Percentiles rank a stretch among this genome's conserved stretches.
Conservation (phyloP, 2,797 vertebrate species). For the Ctenosaura bakeri region DNA sequence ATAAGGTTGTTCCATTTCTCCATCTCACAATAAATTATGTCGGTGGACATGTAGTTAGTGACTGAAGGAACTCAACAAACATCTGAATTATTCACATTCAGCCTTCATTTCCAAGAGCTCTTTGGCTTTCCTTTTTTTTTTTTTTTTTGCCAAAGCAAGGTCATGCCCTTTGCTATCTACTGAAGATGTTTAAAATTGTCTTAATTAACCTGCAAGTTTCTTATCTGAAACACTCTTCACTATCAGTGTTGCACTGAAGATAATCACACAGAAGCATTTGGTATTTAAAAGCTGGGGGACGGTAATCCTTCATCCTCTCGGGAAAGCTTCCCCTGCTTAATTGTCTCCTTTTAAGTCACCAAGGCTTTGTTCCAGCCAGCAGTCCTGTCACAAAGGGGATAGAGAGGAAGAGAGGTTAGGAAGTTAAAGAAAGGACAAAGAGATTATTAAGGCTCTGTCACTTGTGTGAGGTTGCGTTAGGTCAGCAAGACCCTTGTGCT, state of each 20-base stretch:
- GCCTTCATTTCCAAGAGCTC: conserved; percentile 40
- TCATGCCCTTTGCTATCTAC: conserved; percentile 60
- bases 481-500: conserved; percentile 10
- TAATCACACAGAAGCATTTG: conserved; percentile 38
- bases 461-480: conserved; percentile 36
- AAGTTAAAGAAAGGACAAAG: conserved; percentile 41
- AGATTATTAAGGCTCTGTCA: conserved; percentile 21
- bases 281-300: conserved; percentile 44
- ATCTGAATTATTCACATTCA: background rate
- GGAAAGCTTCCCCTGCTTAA: conserved; percentile 42
- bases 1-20: background rate
- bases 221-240: conserved; percentile 64
- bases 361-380: conserved; percentile 47
- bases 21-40: background rate
- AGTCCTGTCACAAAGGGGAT: conserved; percentile 41
- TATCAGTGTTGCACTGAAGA: conserved; percentile 59
- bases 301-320: conserved; percentile 25
- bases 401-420: conserved; percentile 41
- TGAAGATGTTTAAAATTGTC: conserved; percentile 68
- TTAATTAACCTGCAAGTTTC: conserved; percentile 62
- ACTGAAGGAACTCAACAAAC: background rate
- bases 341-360: conserved; percentile 52
- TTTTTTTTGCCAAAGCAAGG: conserved; percentile 40
- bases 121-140: conserved; percentile 34
- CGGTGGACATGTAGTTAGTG: background rate